phyloP scores from a whole-genome alignment of 2,888 invertebrate species.

The Timandra comae region DNA sequence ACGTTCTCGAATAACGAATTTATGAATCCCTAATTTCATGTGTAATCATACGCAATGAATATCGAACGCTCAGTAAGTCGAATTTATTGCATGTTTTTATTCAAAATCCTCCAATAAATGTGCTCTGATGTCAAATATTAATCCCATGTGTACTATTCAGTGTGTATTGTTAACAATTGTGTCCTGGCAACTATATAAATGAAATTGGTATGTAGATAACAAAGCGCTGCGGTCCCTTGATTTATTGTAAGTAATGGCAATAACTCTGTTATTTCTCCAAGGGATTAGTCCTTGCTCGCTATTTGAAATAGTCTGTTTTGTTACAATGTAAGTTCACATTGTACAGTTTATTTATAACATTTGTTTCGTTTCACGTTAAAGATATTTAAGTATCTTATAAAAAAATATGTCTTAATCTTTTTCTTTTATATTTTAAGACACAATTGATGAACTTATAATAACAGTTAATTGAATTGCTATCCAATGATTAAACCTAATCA shows the following conservation, averaged over 20 bases:
- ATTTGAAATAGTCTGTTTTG: constrained; percentile 8
- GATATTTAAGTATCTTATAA: no score
- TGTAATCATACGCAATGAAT: constrained; percentile 26
- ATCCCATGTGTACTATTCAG: constrained; percentile 31
- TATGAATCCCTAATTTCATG: constrained; percentile 27
- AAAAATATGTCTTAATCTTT: no score
- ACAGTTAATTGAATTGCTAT: no score
- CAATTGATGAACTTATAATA: no score
- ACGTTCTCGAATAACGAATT: constrained; percentile 30
- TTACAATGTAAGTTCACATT: no score
- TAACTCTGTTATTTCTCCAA: constrained; percentile 28
- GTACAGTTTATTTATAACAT: no score
- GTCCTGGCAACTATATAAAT: constrained; percentile 23
- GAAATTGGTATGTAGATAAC: constrained; percentile 28
- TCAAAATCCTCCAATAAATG: constrained; percentile 26
- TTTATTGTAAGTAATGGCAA: constrained; percentile 19
- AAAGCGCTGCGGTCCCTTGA: constrained; percentile 14
- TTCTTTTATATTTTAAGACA: no score
- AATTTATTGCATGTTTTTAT: constrained; percentile 38
- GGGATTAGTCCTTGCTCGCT: constrained; percentile 17
- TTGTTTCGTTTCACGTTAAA: no score
- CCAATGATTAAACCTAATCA: no score
- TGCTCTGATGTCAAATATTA: constrained; percentile 29
- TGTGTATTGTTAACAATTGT: constrained; percentile 29
- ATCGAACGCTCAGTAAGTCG: constrained; percentile 22